These are phyloP conservation scores for Thelaira solivaga DNA, from an alignment of 2,888 invertebrate species.

Conservation along the genomic window DNA sequence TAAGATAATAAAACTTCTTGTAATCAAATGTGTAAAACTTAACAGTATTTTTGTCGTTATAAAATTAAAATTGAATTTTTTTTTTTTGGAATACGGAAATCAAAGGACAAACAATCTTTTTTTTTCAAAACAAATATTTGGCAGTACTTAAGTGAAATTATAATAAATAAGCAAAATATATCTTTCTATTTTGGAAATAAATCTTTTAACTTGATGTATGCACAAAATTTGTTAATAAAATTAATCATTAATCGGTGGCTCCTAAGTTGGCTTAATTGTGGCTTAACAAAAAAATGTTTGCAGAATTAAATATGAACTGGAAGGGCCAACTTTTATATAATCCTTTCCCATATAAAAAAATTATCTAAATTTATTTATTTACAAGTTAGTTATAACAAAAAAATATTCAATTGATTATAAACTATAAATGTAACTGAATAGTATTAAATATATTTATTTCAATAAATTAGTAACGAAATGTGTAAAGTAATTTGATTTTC, in stretches of 20 bases:
- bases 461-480: constrained; percentile 40
- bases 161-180: too few species aligned
- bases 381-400: not conserved
- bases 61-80: too few species aligned
- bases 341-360: not conserved
- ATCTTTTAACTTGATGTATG: too few species aligned
- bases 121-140: constrained; percentile 49
- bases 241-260: too few species aligned
- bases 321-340: too few species aligned
- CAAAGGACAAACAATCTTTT: too few species aligned
- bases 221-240: too few species aligned
- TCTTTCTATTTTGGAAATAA: too few species aligned
- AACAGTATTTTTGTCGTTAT: constrained; percentile 37
- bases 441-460: constrained; percentile 43
- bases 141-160: constrained; percentile 24
- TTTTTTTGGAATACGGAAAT: too few species aligned
- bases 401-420: constrained; percentile 12
- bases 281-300: too few species aligned
- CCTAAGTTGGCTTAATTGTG: too few species aligned
- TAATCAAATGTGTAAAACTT: not conserved
- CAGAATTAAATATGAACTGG: too few species aligned
- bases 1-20: constrained; percentile 36
- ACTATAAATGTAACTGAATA: constrained; percentile 29
- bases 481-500: not conserved
- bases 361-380: not conserved